These are phyloP conservation scores for Campylomormyrus tamandua DNA, from an alignment of 2,113 vertebrate genomes.

Conservation along the genomic window DNA sequence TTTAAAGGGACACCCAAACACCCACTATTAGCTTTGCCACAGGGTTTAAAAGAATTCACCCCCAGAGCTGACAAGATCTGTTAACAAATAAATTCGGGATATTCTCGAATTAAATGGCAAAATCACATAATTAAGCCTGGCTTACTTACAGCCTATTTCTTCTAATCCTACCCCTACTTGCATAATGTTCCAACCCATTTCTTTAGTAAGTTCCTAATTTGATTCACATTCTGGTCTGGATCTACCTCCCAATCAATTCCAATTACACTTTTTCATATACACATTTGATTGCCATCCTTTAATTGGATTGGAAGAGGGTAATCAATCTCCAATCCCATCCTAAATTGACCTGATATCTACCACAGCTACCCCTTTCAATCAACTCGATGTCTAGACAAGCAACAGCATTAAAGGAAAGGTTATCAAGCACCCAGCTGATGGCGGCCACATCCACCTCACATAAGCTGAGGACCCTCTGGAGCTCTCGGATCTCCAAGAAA, in stretches of 20 bases:
- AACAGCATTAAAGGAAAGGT: not conserved
- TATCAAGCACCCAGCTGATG: not conserved
- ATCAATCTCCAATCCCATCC: slow-evolving; percentile 21
- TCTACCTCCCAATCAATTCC: slow-evolving; percentile 14
- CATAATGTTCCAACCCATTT: not conserved
- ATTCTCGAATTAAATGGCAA: not conserved
- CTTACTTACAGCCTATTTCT: not conserved
- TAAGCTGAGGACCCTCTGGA: not conserved
- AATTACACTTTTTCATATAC: slow-evolving; percentile 23
- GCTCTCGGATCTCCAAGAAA: not conserved
- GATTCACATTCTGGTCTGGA: not conserved
- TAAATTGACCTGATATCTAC: slow-evolving; percentile 17
- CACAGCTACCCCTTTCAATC: not conserved
- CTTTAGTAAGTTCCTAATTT: slow-evolving; percentile 17
- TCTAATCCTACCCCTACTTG: not conserved
- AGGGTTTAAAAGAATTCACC: not conserved
- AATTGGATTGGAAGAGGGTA: slow-evolving; percentile 13
- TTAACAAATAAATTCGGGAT: not conserved
- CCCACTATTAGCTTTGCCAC: not conserved
- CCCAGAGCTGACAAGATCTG: not conserved
- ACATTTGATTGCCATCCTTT: slow-evolving; percentile 23
- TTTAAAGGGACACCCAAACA: slow-evolving; percentile 26
- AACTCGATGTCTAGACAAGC: slow-evolving; percentile 5
- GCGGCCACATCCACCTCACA: not conserved
- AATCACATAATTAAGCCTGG: not conserved